These are phyloP conservation scores for Meloidogyne chitwoodi DNA, from an alignment of 1,140 invertebrate species.

Conservation along the genomic window DNA sequence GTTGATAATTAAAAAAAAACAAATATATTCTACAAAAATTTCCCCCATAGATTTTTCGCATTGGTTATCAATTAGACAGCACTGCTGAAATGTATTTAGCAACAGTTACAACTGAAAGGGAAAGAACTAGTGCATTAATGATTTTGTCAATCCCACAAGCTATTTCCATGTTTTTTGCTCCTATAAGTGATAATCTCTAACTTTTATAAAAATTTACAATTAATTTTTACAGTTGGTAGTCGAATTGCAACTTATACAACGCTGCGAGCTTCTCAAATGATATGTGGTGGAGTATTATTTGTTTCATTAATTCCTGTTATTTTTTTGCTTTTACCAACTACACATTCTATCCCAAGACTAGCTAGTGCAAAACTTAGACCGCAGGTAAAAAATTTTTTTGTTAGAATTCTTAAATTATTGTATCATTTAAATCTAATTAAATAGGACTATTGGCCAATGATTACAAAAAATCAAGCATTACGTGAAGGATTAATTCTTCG, in stretches of 20 bases:
- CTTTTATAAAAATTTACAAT: slow-evolving; percentile 9
- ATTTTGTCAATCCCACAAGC: slow-evolving; percentile 56
- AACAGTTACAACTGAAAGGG: slow-evolving; percentile 57
- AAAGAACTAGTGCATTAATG: slow-evolving; percentile 54
- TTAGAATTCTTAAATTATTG: neutral
- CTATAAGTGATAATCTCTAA: slow-evolving; percentile 23
- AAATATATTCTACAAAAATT: neutral
- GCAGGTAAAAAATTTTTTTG: slow-evolving; percentile 38
- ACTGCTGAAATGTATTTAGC: slow-evolving; percentile 60
- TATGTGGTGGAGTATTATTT: slow-evolving; percentile 44
- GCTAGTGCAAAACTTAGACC: slow-evolving; percentile 53
- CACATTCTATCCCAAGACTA: slow-evolving; percentile 54
- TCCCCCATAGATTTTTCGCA: slow-evolving; percentile 40
- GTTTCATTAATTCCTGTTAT: slow-evolving; percentile 51
- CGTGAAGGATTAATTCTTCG: slow-evolving; percentile 53
- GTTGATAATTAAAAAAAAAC: slow-evolving; percentile 16
- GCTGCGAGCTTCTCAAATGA: slow-evolving; percentile 50
- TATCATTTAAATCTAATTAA: neutral
- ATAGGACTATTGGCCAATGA: slow-evolving; percentile 57
- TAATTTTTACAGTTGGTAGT: slow-evolving; percentile 31
- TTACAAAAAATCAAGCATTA: slow-evolving; percentile 52
- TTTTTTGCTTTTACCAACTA: slow-evolving; percentile 53
- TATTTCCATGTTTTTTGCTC: slow-evolving; percentile 53
- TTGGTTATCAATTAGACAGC: slow-evolving; percentile 57
- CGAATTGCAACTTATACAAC: slow-evolving; percentile 56